These are phyloP conservation scores for Drosophila helvetica DNA, from an alignment of 2,888 invertebrate species.

Conservation along the genomic window DNA sequence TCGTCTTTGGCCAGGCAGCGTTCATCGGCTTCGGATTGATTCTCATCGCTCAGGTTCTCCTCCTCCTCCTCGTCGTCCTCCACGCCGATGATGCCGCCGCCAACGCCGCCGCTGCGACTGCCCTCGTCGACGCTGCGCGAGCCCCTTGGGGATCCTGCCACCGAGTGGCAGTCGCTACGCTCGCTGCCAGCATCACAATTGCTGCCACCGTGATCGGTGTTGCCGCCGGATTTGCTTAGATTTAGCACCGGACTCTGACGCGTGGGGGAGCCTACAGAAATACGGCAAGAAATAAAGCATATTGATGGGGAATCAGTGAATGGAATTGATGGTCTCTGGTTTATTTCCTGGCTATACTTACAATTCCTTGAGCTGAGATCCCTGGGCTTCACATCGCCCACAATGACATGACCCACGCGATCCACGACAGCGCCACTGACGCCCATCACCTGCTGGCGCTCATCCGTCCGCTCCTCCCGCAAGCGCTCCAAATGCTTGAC, in stretches of 20 bases:
- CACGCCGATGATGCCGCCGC: constrained; percentile 74
- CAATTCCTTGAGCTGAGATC: constrained; percentile 95
- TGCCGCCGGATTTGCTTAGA: constrained; percentile 93
- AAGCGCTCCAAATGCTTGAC: constrained; percentile 98
- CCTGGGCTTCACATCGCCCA: constrained; percentile 91
- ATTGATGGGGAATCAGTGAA: neutral
- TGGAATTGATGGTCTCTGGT: neutral
- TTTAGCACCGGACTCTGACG: constrained; percentile 96
- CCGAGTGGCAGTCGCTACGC: constrained; percentile 86
- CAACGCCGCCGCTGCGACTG: constrained; percentile 71
- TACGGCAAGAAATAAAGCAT: neutral
- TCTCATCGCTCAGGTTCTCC: constrained; percentile 92
- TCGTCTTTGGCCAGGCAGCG: constrained; percentile 85
- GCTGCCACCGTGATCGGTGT: constrained; percentile 88
- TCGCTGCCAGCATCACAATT: constrained; percentile 87
- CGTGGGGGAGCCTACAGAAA: constrained; percentile 88
- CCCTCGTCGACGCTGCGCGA: constrained; percentile 74
- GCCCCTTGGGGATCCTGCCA: constrained; percentile 86
- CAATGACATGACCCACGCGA: constrained; percentile 74
- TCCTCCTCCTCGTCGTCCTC: constrained; percentile 86
- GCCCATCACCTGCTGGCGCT: constrained; percentile 89
- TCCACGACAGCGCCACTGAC: constrained; percentile 81
- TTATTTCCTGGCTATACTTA: constrained; percentile 82
- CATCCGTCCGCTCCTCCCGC: constrained; percentile 94
- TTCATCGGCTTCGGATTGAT: constrained; percentile 93